Conservation (phyloP, 2,113 vertebrate species). For the Hippocampus guttulatus region DNA sequence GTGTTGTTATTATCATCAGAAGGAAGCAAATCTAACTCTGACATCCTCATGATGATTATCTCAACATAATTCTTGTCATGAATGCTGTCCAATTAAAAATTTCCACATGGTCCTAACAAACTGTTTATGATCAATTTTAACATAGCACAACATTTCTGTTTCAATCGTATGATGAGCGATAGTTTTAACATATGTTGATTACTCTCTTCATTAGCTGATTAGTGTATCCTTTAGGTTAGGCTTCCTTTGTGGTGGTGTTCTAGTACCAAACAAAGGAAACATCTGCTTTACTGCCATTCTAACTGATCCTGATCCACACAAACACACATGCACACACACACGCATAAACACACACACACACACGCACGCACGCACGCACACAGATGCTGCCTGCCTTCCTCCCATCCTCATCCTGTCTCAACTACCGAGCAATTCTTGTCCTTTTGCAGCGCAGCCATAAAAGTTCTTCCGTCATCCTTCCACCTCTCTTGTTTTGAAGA, state of each 20-base stretch:
- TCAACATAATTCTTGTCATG: neutral
- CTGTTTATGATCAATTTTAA: too few relatives aligned
- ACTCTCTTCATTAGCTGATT: constrained; percentile 2
- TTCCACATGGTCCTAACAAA: neutral
- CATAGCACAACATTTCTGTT: neutral
- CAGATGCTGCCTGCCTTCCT: constrained; percentile 35
- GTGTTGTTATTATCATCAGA: neutral
- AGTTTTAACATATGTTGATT: neutral
- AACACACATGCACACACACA: constrained; percentile 29
- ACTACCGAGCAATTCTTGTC: constrained; percentile 37
- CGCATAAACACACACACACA: constrained; percentile 37
- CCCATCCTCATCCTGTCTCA: constrained; percentile 54
- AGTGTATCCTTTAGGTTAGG: constrained; percentile 18
- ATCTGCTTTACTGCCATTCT: constrained; percentile 67
- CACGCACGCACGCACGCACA: constrained; percentile 15
- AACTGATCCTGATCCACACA: constrained; percentile 63
- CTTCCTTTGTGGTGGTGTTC: constrained; percentile 46
- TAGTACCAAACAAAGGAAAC: constrained; percentile 66
- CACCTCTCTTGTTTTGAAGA: neutral
- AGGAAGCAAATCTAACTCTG: neutral
- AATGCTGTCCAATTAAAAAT: neutral
- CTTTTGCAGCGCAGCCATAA: constrained; percentile 1
- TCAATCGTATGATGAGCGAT: neutral
- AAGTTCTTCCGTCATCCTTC: neutral
- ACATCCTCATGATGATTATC: neutral